A percentile compares a stretch with the other conserved stretches of the same genome.
phyloP scores from a whole-genome alignment of 2,113 vertebrate genomes.

The Danionella cerebrum region DNA sequence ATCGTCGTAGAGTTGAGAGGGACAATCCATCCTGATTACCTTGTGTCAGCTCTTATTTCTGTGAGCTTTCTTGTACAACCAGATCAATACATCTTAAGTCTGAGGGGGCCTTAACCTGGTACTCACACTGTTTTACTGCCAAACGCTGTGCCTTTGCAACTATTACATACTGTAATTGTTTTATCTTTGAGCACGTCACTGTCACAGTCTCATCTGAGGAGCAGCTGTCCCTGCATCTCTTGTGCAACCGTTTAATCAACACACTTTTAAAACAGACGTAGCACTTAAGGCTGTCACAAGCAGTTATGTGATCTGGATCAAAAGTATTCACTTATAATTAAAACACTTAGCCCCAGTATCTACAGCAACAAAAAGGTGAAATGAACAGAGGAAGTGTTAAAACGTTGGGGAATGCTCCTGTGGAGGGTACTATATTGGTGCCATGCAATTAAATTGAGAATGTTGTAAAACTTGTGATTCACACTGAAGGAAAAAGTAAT shows the following conservation, averaged over 20 bases:
- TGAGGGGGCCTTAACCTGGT: conserved; percentile 5
- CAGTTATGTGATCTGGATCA: not conserved
- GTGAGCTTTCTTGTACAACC: conserved; percentile 35
- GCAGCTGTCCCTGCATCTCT: not conserved
- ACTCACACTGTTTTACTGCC: conserved; percentile 12
- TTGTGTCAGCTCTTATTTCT: conserved; percentile 36
- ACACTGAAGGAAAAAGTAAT: conserved; percentile 23
- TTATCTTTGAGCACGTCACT: conserved; percentile 36
- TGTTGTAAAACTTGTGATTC: not conserved
- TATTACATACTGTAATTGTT: conserved; percentile 56
- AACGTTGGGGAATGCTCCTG: not conserved
- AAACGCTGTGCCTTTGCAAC: conserved; percentile 42
- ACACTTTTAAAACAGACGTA: not conserved
- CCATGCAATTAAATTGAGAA: not conserved
- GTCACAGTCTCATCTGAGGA: not conserved
- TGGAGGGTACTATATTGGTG: not conserved
- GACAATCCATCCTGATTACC: conserved; percentile 43
- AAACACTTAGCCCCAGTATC: not conserved
- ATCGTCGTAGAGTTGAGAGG: conserved; percentile 24
- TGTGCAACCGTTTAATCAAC: not conserved
- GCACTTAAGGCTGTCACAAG: not conserved
- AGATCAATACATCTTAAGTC: conserved; percentile 47
- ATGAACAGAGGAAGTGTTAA: not conserved
- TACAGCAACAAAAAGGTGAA: not conserved
- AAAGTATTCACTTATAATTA: not conserved